Conservation (phyloP, 2,797 vertebrate genomes). For the Ptychadena robeensis region DNA sequence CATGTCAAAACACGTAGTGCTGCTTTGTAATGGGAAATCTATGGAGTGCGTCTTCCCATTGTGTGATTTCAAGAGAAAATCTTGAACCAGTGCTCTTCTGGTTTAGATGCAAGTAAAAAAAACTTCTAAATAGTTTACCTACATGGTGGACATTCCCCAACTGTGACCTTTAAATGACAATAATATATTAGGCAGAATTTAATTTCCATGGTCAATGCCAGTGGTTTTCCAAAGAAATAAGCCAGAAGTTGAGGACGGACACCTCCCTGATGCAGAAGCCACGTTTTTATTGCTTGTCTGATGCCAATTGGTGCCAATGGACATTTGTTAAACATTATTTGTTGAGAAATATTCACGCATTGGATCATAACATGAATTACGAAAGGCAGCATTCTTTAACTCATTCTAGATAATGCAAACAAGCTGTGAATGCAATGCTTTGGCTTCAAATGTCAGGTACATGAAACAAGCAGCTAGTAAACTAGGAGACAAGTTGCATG, state of each 20-base stretch:
- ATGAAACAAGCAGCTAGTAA: no score
- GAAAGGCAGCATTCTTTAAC: no score
- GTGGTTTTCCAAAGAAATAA: not conserved
- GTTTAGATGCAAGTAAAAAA: not conserved
- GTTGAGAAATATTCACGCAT: not conserved
- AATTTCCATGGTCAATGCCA: not conserved
- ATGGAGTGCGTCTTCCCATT: constrained; percentile 24
- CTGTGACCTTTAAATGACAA: not conserved
- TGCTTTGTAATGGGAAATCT: constrained; percentile 32
- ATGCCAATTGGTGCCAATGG: no score
- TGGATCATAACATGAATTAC: no score
- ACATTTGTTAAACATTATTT: not conserved
- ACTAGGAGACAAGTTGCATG: no score
- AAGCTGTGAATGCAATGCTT: no score
- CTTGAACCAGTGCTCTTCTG: not conserved
- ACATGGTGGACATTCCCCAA: not conserved
- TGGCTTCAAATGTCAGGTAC: no score
- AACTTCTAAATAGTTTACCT: not conserved
- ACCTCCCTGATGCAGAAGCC: no score
- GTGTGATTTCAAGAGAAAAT: not conserved
- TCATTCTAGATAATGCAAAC: no score
- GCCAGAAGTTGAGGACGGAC: not conserved
- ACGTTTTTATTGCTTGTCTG: not conserved
- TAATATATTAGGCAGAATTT: not conserved
- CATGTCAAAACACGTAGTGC: constrained; percentile 16